Conservation (phyloP, 2,797 vertebrate species). For the Fringilla coelebs region DNA sequence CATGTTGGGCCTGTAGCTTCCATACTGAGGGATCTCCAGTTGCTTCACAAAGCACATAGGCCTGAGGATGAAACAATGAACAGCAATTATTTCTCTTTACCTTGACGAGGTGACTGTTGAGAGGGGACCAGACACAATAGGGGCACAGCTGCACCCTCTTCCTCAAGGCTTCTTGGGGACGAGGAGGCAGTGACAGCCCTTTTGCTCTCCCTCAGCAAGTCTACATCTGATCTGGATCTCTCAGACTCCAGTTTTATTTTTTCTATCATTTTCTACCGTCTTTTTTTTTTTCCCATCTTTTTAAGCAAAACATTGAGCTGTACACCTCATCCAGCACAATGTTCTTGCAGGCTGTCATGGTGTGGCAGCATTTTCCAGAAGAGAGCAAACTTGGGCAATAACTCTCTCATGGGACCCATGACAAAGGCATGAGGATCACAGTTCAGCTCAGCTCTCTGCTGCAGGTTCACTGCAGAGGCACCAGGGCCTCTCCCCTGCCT, state of each 20-base stretch:
- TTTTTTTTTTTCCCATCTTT: background rate
- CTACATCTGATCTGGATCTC: background rate
- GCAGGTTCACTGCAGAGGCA: background rate
- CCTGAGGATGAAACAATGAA: constrained; percentile 67
- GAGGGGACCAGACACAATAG: accelerated
- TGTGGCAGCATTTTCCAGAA: background rate
- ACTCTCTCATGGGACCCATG: background rate
- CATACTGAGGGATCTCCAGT: constrained; percentile 91
- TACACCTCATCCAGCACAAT: background rate
- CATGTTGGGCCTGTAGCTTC: constrained; percentile 90
- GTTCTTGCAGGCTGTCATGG: background rate
- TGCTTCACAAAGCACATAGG: constrained; percentile 99
- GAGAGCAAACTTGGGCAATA: background rate
- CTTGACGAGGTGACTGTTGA: accelerated
- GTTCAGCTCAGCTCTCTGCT: accelerated
- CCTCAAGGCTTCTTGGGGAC: background rate
- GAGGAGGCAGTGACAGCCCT: background rate
- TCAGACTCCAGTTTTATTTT: background rate
- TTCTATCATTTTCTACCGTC: accelerated
- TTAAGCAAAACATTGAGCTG: background rate
- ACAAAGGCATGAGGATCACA: accelerated
- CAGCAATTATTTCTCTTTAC: background rate
- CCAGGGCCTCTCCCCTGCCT: background rate
- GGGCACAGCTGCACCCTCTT: accelerated
- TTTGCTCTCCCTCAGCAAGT: background rate